Evolutionary conservation across 2,113 vertebrate species (phyloP), one percentile per base, ranked within the genome.

Genomic region (Channa argus): DNA sequence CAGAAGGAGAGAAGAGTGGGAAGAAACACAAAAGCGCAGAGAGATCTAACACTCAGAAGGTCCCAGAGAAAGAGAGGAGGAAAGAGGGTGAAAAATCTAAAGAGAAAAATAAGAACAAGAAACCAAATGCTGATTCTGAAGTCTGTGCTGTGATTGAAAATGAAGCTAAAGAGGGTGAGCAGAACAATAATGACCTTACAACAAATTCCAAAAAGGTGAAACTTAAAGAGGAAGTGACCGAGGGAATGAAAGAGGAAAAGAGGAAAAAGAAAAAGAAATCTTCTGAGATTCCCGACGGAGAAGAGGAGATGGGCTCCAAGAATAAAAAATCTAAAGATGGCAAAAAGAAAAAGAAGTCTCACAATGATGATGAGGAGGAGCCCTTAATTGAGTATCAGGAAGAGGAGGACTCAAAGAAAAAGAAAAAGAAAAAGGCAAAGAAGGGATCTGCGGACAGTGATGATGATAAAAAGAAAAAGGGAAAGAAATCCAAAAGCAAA

Each of bases 401-500:
- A 34, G 92, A 93, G 63, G 87, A 91, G 10, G 92, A 92, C 50
- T 86, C 91, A 6, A 96, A 94, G 82, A 91, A 95, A 39, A 92
- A 86, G 5, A 93, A 94, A 37, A 94, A 95, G 91, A 94, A 92
- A 72, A 95, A 94, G 65, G 65, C 64, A 4, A 93, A 93, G 43
- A 94, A 96, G 71, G 91, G 86, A 10, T 91, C 88, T 0, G 87
- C 84, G 2, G 93, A 94, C 55, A 94, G 93, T 0, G 94, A 95
- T 6, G 93, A 95, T 3, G 91, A 92, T 1, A 95, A 95, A 74
- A 94, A 95, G 71, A 94, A 94, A 69, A 96, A 95, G 62, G 93
- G 92, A 8, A 96, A 95, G 53, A 96, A 96, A 54, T 85, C 91
- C 0, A 98, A 97, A 89, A 87, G 33, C 4, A 93, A 95, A 65